phyloP scores from a whole-genome alignment of 2,888 invertebrate species.

The Agrilus mali region DNA sequence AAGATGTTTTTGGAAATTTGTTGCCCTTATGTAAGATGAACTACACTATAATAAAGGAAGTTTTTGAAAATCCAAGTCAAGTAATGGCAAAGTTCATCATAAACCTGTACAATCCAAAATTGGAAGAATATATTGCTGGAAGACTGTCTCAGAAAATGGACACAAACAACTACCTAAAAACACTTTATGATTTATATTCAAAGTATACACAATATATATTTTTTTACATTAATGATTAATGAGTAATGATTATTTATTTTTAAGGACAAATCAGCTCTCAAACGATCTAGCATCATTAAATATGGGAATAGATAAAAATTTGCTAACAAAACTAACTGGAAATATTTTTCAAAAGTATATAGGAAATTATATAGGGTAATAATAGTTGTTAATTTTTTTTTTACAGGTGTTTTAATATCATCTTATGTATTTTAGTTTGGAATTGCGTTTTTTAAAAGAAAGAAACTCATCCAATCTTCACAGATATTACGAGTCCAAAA shows the following conservation, averaged over 20 bases:
- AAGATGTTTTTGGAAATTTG: slow-evolving; percentile 84
- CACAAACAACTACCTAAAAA: slow-evolving; percentile 77
- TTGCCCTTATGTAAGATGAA: slow-evolving; percentile 82
- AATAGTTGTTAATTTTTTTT: slow-evolving; percentile 9
- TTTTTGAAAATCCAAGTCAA: slow-evolving; percentile 90
- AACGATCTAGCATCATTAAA: slow-evolving; percentile 60
- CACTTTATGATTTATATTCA: slow-evolving; percentile 80
- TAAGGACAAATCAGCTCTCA: slow-evolving; percentile 62
- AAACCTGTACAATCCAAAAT: slow-evolving; percentile 85
- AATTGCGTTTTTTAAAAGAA: slow-evolving; percentile 65
- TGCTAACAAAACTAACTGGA: slow-evolving; percentile 63
- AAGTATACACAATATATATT: slow-evolving; percentile 41
- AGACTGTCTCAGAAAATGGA: slow-evolving; percentile 71
- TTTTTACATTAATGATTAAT: background rate
- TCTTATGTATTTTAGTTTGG: slow-evolving; percentile 38
- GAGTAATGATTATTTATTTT: slow-evolving; percentile 14
- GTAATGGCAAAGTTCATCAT: slow-evolving; percentile 97
- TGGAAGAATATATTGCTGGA: slow-evolving; percentile 74
- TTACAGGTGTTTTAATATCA: slow-evolving; percentile 4
- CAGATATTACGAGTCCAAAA: slow-evolving; percentile 82
- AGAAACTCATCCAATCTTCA: slow-evolving; percentile 64
- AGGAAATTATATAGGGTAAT: slow-evolving; percentile 60
- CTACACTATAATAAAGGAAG: slow-evolving; percentile 69
- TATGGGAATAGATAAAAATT: slow-evolving; percentile 66
- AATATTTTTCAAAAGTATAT: slow-evolving; percentile 72